Evolutionary conservation across 2,888 invertebrate genomes (phyloP), one percentile per base, ranked within the genome.

Genomic region (Philaethria dido): DNA sequence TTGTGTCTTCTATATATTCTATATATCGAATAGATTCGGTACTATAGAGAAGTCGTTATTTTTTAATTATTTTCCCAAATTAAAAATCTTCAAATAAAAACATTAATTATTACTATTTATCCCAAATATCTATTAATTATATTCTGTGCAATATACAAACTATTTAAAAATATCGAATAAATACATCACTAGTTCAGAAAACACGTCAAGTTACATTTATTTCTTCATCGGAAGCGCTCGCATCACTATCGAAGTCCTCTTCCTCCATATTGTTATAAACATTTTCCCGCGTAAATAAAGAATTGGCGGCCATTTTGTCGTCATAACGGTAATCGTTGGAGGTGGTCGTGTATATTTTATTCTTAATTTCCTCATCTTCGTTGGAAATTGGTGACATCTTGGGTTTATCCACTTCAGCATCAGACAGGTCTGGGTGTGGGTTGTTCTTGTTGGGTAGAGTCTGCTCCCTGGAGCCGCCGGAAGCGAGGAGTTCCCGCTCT

Each of bases 391-490:
- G 95, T 11, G 94, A 94, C 71, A 95, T 83, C 77, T 95, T 95
- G 0, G 95, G 95, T 68, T 96, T 95, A 86, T 97, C 97, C 14
- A 95, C 96, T 79, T 96, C 96, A 0, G 97, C 97, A 83, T 98
- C 98, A 73, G 98, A 98, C 55, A 98, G 90, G 83, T 98, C 98
- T 0, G 98, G 98, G 85, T 98, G 98, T 0, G 98, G 98, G 86
- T 98, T 99, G 93, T 98, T 98, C 85, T 99, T 99, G 87, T 98
- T 99, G 0, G 99, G 99, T 25, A 99, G 92, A 0, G 99, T 99
- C 86, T 98, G 98, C 81, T 99, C 99, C 33, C 99, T 94, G 8
- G 98, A 97, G 1, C 99, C 99, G 0, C 99, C 99, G 20, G 96
- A 96, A 0, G 99, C 98, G 25, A 99, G 92, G 0, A 99, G 94